A percentile compares a stretch with the other conserved stretches of the same genome.
Evolutionary conservation across 2,797 vertebrate genomes (phyloP).

Genomic region (Phoebastria nigripes): DNA sequence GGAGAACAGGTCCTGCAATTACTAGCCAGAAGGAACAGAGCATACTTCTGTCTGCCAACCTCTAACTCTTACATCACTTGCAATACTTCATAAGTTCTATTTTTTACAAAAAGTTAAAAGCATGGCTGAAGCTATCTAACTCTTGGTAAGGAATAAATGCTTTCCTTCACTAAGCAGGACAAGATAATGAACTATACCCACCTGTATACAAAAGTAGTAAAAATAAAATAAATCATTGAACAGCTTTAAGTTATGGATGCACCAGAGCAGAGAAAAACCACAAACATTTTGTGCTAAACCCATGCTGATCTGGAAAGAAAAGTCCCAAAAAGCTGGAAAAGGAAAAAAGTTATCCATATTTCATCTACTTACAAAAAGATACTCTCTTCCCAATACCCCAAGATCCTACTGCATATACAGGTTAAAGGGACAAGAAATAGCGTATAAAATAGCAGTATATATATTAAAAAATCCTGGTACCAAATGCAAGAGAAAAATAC

Average conservation of each 20-base stretch:
- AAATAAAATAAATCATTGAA: background rate
- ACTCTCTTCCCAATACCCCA: accelerated
- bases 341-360: background rate
- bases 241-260: background rate
- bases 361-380: background rate
- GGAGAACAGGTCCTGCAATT: background rate
- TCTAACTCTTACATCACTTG: background rate
- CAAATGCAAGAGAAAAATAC: background rate
- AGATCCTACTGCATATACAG: background rate
- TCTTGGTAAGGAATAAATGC: background rate
- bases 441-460: background rate
- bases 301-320: background rate
- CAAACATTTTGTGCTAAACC: background rate
- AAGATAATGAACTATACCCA: background rate
- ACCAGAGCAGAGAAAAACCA: background rate
- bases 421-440: background rate
- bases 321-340: background rate
- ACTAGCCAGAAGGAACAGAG: background rate
- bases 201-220: background rate
- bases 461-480: background rate
- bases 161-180: background rate
- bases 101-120: background rate
- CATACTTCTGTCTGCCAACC: background rate
- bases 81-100: background rate
- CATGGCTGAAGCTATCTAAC: background rate